These are phyloP conservation scores for Dolichallabes microphthalmus DNA, from an alignment of 2,113 vertebrate genomes.

Conservation along the genomic window DNA sequence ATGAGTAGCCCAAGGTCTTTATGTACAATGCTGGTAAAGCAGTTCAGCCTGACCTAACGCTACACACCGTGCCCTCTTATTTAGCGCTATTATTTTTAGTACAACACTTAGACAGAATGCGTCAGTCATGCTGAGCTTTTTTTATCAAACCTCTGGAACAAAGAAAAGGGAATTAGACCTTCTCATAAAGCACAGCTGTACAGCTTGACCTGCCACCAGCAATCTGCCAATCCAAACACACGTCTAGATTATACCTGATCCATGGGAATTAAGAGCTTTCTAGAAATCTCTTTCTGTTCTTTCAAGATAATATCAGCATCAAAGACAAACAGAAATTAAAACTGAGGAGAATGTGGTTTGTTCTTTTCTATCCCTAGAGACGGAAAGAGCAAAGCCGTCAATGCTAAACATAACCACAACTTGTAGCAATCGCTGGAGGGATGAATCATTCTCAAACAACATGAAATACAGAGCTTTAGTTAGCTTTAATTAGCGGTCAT, in stretches of 20 bases:
- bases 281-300: slow-evolving; percentile 2
- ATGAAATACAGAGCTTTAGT: neutral
- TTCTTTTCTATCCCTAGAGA: neutral
- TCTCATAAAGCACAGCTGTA: neutral
- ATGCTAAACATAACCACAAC: neutral
- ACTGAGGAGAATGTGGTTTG: neutral
- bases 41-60: slow-evolving; percentile 26
- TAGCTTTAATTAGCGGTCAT: neutral
- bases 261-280: slow-evolving; percentile 19
- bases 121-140: neutral
- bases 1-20: slow-evolving; percentile 18
- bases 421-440: too few relatives aligned
- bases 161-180: neutral
- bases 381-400: neutral
- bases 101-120: neutral
- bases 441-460: neutral
- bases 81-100: neutral
- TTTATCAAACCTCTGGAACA: neutral
- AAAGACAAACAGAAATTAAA: slow-evolving; percentile 11
- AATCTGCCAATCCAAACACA: slow-evolving; percentile 32
- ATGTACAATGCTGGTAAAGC: neutral
- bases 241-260: neutral
- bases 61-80: neutral
- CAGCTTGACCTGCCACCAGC: slow-evolving; percentile 16
- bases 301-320: neutral